Evolutionary conservation across 1,140 invertebrate species (phyloP), one percentile per base, ranked within the genome.

Genomic region (Drosophila ironensis): DNA sequence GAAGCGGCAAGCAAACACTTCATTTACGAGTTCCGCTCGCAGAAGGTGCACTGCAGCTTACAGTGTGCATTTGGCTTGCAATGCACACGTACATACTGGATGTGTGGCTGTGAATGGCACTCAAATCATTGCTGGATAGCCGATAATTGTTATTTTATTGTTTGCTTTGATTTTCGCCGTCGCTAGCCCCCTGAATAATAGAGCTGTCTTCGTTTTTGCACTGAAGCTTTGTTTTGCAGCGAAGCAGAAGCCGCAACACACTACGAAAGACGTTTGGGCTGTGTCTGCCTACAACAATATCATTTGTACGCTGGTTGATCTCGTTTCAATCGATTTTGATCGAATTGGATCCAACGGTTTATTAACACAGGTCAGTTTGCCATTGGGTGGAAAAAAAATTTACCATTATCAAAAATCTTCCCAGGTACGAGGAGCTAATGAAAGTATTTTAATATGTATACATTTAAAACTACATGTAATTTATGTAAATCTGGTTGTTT

Each of bases 81-180:
- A 12, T 33, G 30, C n/a, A 6, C n/a, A n/a, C n/a, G n/a, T n/a
- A n/a, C n/a, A n/a, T 33, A 12, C 22, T 22, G 40, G 40, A 44
- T 44, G 33, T 37, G 16, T 9, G 33, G 33, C 4, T 37, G 51
- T 57, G 60, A 51, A 41, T 64, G 52, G 38, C 46, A 44, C 63
- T 64, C 28, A 44, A 56, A 38, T 41, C 61, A 48, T 63, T 66
- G 40, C 33, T 40, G 11, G 30, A 19, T 66, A 33, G 24, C 30
- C 64, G 54, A 54, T 68, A 68, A 68, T 68, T 68, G 47, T 54
- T 67, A 28, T 64, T 67, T 67, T 68, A 68, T 54, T 53, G 46
- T 68, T 7, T 2, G 33, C 63, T 68, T 68, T 68, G 64, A 68
- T 68, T 46, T 63, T 45, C 20, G 63, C 64, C 61, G 64, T 68